These are phyloP conservation scores for Pangasius krempfi DNA, from an alignment of 2,797 vertebrate genomes.

Conservation along the genomic window DNA sequence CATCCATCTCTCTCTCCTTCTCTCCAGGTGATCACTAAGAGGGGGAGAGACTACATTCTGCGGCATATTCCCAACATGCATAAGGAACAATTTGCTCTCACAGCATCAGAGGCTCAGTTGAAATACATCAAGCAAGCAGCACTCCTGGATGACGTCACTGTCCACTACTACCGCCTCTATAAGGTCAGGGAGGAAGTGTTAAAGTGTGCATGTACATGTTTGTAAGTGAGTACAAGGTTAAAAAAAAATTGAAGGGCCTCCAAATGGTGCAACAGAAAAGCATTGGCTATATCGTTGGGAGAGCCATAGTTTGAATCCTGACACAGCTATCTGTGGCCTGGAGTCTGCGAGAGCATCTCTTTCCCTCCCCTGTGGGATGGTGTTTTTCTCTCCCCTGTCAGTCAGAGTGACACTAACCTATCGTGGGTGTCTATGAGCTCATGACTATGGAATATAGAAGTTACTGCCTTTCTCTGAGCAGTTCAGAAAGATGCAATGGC, in stretches of 20 bases:
- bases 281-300: not conserved
- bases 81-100: conserved; percentile 96
- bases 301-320: not conserved
- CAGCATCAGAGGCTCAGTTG: conserved; percentile 91
- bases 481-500: not conserved
- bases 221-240: not conserved
- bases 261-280: not conserved
- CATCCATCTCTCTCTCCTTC: not conserved
- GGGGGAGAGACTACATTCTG: conserved; percentile 95
- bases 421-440: not conserved
- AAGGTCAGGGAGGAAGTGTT: conserved; percentile 77
- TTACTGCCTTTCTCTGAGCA: not conserved
- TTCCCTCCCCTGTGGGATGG: not conserved
- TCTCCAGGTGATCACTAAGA: conserved; percentile 88
- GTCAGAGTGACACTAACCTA: not conserved
- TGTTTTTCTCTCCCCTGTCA: not conserved
- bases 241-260: not conserved
- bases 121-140: conserved; percentile 97
- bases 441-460: not conserved
- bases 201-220: not conserved
- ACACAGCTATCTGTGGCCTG: not conserved
- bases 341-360: not conserved
- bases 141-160: conserved; percentile 91
- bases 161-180: conserved; percentile 95
- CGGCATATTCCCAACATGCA: conserved; percentile 98